Base-by-base conservation (phyloP, 1,140 invertebrate genomes). In the Cyrtorhinus lividipennis region DNA sequence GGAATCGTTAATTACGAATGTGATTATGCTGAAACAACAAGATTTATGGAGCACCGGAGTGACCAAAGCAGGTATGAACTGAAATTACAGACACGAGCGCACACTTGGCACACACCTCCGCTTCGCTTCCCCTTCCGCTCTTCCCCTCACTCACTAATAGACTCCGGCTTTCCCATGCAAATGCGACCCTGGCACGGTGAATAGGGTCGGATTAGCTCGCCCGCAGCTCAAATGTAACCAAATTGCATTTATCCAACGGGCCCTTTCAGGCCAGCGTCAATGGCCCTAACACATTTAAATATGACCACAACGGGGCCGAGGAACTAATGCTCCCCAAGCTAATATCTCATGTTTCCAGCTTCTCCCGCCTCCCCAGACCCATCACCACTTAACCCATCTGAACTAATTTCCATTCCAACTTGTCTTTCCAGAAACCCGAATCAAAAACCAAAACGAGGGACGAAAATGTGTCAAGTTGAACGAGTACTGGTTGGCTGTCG, bases 201-300 rank as follows among this genome's bases (percentile, higher is more conserved):
- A 53, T 53, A 53, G 48, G 48, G 48, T 53, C 48, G 48, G 48
- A 53, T 53, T 53, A 53, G 48, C 48, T 20, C 48, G 18, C 48
- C 48, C 48, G 48, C 48, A 53, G 20, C 48, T 53, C 48, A 53
- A 53, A 53, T 53, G 48, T 53, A 53, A 53, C 48, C 48, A 53
- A 53, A 53, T 53, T 53, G 48, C 48, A 53, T 53, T 53, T 53
- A 53, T 53, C 48, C 48, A 53, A 53, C 48, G 48, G 48, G 48
- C 48, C 48, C 48, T 53, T 53, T 53, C 48, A 53, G 48, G 12
- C 8, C 10, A 53, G 48, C 48, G 48, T 53, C 48, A 53, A 53
- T 53, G 48, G 48, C 48, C 48, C 48, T 53, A 53, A 53, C 48
- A 53, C 48, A 53, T 53, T 53, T 53, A 53, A 53, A 53, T 53